phyloP scores from a whole-genome alignment of 2,888 invertebrate species.

The Tetranychus piercei region DNA sequence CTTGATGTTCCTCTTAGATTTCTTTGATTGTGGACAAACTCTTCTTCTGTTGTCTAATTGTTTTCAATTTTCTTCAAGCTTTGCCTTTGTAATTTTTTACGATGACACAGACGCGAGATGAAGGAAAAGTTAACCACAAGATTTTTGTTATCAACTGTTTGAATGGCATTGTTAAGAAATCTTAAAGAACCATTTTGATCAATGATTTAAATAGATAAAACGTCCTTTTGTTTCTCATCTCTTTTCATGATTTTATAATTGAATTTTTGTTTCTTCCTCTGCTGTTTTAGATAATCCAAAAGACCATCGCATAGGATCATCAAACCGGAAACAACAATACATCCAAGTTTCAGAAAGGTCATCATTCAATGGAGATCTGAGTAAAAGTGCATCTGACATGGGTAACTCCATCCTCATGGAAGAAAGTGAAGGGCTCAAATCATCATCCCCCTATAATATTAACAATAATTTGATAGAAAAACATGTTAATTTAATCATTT shows the following conservation, averaged over 20 bases:
- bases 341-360: constrained; percentile 5
- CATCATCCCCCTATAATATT: neutral
- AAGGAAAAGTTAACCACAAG: no score
- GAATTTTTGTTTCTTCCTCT: neutral
- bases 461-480: neutral
- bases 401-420: neutral
- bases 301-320: neutral
- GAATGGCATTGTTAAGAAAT: no score
- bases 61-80: no score
- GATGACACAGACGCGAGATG: no score
- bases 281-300: neutral
- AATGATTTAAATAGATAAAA: neutral
- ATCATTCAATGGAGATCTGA: neutral
- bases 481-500: neutral
- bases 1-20: no score
- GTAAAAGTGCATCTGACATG: constrained; percentile 1
- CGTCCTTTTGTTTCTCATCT: neutral
- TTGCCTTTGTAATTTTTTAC: no score
- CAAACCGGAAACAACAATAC: neutral
- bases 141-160: no score
- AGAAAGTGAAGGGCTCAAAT: constrained; percentile 1
- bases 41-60: no score
- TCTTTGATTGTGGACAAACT: no score
- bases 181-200: no score
- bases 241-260: neutral